phyloP scores from a whole-genome alignment of 2,888 invertebrate genomes.

The Heteromurus nitidus region DNA sequence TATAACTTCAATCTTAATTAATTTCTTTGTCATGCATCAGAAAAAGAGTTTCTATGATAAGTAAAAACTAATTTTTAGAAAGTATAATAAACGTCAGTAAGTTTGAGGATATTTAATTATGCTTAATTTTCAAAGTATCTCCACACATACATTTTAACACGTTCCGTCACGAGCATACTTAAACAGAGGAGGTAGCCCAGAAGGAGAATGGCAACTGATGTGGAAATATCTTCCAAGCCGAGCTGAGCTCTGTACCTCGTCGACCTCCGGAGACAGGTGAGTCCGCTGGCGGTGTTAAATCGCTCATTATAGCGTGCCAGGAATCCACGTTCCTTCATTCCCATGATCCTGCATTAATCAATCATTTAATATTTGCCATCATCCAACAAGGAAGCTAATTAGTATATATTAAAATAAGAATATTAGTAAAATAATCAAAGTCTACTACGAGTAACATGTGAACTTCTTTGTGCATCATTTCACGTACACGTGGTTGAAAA shows the following conservation, averaged over 20 bases:
- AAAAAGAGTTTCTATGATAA: not conserved
- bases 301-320: not conserved
- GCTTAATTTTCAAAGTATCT: too few species aligned
- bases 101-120: too few species aligned
- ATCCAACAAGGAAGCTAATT: constrained; percentile 9
- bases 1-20: too few species aligned
- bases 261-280: not conserved
- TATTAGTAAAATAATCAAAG: too few species aligned
- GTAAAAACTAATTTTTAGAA: not conserved
- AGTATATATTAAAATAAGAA: too few species aligned
- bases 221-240: constrained; percentile 34
- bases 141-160: not conserved
- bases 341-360: constrained; percentile 27
- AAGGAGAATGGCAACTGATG: constrained; percentile 17
- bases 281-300: not conserved
- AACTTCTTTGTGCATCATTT: too few species aligned
- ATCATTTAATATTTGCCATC: too few species aligned
- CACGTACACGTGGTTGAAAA: constrained; percentile 35
- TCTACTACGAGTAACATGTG: too few species aligned
- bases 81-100: not conserved
- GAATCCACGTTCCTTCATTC: constrained; percentile 35
- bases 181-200: constrained; percentile 8
- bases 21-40: too few species aligned
- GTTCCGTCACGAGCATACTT: not conserved
- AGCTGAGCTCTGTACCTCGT: constrained; percentile 19